A percentile compares a stretch with the other conserved stretches of the same genome.
Conservation (phyloP, 2,113 vertebrate genomes). For the Mastomys coucha region DNA sequence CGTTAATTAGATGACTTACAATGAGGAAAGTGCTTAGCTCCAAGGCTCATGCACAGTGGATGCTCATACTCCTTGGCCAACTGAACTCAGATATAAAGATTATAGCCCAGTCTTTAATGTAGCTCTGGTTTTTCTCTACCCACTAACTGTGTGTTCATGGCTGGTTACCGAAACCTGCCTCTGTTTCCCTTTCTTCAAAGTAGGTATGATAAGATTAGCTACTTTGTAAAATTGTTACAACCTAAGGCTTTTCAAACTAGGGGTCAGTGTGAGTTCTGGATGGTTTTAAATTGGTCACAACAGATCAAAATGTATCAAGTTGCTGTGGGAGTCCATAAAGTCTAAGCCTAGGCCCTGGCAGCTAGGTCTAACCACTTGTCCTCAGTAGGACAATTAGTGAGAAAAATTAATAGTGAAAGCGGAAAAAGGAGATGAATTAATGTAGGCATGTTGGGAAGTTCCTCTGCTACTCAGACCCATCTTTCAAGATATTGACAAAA, state of each 20-base stretch:
- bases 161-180: background rate
- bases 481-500: background rate
- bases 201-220: background rate
- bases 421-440: background rate
- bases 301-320: conserved; percentile 16
- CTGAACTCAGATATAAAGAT: background rate
- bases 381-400: background rate
- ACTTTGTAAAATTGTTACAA: background rate
- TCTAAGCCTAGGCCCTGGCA: background rate
- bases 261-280: background rate
- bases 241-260: conserved; percentile 19
- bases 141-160: background rate
- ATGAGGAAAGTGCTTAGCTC: background rate
- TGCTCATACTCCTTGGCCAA: background rate
- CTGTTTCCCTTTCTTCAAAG: conserved; percentile 15
- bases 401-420: background rate
- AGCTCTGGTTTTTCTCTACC: background rate
- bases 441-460: background rate
- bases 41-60: background rate
- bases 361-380: too few species aligned
- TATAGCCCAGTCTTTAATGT: background rate
- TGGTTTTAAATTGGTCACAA: background rate
- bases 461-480: too few species aligned
- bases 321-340: background rate
- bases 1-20: background rate